Evolutionary conservation across 2,888 invertebrate species (phyloP), one percentile per base, ranked within the genome.

Genomic region (Bibio marci): DNA sequence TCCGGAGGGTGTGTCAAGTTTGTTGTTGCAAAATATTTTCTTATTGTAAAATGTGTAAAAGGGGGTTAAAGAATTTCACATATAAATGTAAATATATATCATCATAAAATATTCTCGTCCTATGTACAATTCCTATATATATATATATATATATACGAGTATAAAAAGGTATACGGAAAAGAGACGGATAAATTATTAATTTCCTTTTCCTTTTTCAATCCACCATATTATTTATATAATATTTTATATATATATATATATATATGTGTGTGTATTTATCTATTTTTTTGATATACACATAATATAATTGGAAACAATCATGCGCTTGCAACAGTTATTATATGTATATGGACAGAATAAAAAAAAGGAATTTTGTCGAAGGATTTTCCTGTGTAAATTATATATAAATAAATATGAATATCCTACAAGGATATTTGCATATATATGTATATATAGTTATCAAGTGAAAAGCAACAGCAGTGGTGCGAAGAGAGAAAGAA

Each of bases 181-280:
- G 60, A 61, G 62, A 62, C 60, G 61, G 62, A 62, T 62, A 59
- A 59, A 62, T 60, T 60, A 60, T 61, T 59, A 60, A 62, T 62
- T 62, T 62, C 62, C 62, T 62, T 61, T 62, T 62, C 61, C 62
- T 61, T 62, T 60, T 59, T 60, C 60, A 60, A 60, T 59, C 60
- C 60, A 60, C 60, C 25, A 26, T 35, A 14, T 27, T 27, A 22
- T 22, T 22, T 22, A 22, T 22, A 22, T 8, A 22, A 6, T 22
- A n/a, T n/a, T n/a, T n/a, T n/a, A 22, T 22, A 22, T 6, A 22
- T 22, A 22, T 22, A 22, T 22, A 22, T 22, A 22, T 22, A 22
- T 22, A 22, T 22, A 22, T 27, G 11, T 27, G 11, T 27, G 27
- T 27, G 8, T 7, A 27, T 11, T 22, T 22, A 22, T 22, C 4